Percentiles rank a stretch among this genome's conserved stretches.
Conservation (phyloP, 2,888 invertebrate genomes). For the Crocallis elinguaria region DNA sequence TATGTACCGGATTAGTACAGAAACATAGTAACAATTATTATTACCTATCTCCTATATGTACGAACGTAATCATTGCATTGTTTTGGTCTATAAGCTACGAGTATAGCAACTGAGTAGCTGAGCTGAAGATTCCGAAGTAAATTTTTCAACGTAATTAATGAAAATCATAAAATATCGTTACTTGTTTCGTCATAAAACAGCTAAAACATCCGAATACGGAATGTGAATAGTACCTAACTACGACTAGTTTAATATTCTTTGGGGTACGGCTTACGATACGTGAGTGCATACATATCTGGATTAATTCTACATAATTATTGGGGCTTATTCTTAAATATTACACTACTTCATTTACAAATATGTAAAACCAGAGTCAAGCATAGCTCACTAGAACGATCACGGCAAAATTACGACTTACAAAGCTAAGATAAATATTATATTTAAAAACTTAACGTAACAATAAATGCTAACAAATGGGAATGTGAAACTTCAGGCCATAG, state of each 20-base stretch:
- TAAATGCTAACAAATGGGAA: not conserved
- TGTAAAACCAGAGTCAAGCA: not conserved
- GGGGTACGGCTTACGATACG: slow-evolving; percentile 38
- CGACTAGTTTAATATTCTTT: slow-evolving; percentile 33
- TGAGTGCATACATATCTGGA: slow-evolving; percentile 15
- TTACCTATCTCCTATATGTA: no score
- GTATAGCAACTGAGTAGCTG: no score
- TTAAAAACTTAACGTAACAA: no score
- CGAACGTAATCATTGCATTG: no score
- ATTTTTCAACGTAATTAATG: no score
- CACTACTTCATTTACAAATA: not conserved
- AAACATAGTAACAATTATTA: no score
- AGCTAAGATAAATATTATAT: not conserved
- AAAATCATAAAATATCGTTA: not conserved
- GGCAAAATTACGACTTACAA: not conserved
- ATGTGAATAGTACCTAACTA: slow-evolving; percentile 26
- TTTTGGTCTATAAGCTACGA: no score
- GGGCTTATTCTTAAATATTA: slow-evolving; percentile 47
- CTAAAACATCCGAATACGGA: slow-evolving; percentile 58
- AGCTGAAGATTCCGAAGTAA: no score
- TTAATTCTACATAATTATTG: slow-evolving; percentile 46
- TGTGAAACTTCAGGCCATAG: not conserved
- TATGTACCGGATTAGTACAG: not conserved
- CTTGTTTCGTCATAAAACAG: not conserved
- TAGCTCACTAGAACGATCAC: not conserved